Base-by-base conservation (phyloP, 2,888 invertebrate species). In the Tiphia femorata region DNA sequence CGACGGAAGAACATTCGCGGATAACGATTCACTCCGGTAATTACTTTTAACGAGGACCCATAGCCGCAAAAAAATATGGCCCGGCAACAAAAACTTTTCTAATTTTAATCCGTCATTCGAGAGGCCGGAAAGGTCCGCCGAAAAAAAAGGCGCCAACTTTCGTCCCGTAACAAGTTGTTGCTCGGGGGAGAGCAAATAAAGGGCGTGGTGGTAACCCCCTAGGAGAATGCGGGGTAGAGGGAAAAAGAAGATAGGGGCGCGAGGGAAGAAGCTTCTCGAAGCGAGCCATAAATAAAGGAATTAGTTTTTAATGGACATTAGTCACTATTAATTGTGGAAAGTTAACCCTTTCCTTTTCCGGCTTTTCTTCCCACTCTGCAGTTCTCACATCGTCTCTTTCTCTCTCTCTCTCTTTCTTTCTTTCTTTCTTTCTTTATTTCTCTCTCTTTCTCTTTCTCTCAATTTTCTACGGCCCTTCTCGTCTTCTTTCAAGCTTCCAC, bases 21-120 rank as follows among this genome's bases (percentile, higher is more conserved):
- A 50, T 58, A 62, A 64, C 53, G 53, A 62, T 68, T 56, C 50
- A 33, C 47, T 30, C 38, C 48, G 70, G 67, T 70, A 70, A 70
- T 70, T 65, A 65, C 64, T 70, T 67, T 70, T 70, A 70, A 67
- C 70, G 68, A 64, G 64, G 58, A 61, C 58, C 51, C 37, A 12
- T 27, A 29, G 56, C 63, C 67, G 58, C 64, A 61, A 62, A 70
- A 70, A 70, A 70, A 70, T 70, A 70, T 70, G 67, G 67, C 62
- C 62, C 58, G 71, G 64, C 64, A 66, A 63, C 65, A 72, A 70
- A 67, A 76, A 75, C 70, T 75, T 75, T 76, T 73, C 74, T 70
- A 76, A 75, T 76, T 76, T 75, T 70, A 74, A 75, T 76, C 68
- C 75, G 72, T 76, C 75, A 75, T 75, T 75, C 68, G 75, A 62